Base-by-base conservation (phyloP, 2,888 invertebrate species). In the Dione vanillae region DNA sequence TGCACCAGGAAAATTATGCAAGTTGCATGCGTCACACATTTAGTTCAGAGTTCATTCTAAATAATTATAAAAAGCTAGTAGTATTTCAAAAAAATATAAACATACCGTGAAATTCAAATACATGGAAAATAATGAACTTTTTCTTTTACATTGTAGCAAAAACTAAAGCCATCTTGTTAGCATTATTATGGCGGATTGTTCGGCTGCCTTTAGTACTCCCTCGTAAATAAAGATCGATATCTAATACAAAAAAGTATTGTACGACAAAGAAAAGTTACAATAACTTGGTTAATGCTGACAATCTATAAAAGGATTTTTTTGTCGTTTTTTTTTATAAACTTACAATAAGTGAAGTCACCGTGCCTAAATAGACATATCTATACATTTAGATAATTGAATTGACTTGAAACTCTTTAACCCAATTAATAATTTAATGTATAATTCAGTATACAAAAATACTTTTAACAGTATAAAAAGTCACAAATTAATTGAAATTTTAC, bases 1-100 rank as follows among this genome's bases (percentile, higher is more conserved):
- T 47, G 52, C 59, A 61, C 65, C 65, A 72, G 74, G 72, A 74
- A 74, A 74, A 70, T 73, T 70, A 70, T 52, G 45, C 47, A 47
- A 62, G 61, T 61, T 27, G 67, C 58, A 47, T 61, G 61, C 52
- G 54, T 58, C 67, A 59, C 61, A 12, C 70, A 70, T 70, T 67
- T 45, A 69, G 51, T 37, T 43, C 62, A 51, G 35, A 69, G 52
- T 64, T 69, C 62, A 69, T 69, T 69, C 62, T 54, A 47, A 16
- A 54, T 27, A 35, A 35, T 11, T 45, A 61, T 61, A n/a, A 61
- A 64, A 64, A 12, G n/a, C 19, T 12, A 27, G 45, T 62, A 14
- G 35, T 45, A 35, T 62, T 47, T 12, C 19, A 16, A 49, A 49
- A 35, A 62, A 35, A 35, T 11, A 11, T 37, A 47, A 49, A 19